These are phyloP conservation scores for Catocala sponsa DNA, from an alignment of 2,888 invertebrate species.

Conservation along the genomic window DNA sequence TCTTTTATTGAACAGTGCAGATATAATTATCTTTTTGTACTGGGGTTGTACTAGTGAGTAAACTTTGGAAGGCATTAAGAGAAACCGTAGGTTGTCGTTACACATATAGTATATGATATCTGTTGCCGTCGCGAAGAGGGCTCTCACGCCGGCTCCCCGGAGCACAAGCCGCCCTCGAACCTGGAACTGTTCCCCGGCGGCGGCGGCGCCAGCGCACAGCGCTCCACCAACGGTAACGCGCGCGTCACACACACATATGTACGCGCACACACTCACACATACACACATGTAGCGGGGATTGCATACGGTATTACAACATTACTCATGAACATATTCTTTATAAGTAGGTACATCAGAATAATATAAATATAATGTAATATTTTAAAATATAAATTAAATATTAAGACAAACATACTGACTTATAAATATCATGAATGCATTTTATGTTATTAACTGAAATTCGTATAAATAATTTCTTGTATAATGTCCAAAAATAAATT, in stretches of 20 bases:
- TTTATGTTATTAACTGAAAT: too few relatives aligned
- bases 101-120: constrained; percentile 64
- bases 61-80: neutral
- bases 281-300: constrained; percentile 25
- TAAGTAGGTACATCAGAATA: too few relatives aligned
- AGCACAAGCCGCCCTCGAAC: constrained; percentile 91
- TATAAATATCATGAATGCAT: too few relatives aligned
- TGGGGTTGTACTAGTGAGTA: too few relatives aligned
- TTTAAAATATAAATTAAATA: too few relatives aligned
- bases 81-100: neutral
- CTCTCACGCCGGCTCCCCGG: constrained; percentile 89
- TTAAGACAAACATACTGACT: too few relatives aligned
- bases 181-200: constrained; percentile 91
- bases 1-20: too few relatives aligned
- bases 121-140: constrained; percentile 78
- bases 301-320: constrained; percentile 12
- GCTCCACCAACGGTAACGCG: constrained; percentile 94
- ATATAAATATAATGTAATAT: too few relatives aligned
- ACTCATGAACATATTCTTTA: too few relatives aligned
- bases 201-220: constrained; percentile 89
- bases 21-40: too few relatives aligned
- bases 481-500: too few relatives aligned
- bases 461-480: too few relatives aligned
- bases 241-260: constrained; percentile 44
- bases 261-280: constrained; percentile 3